Percentiles rank a stretch among this genome's conserved stretches.
These are phyloP conservation scores for Spialia ferax DNA, from an alignment of 2,888 invertebrate species.

Conservation along the genomic window DNA sequence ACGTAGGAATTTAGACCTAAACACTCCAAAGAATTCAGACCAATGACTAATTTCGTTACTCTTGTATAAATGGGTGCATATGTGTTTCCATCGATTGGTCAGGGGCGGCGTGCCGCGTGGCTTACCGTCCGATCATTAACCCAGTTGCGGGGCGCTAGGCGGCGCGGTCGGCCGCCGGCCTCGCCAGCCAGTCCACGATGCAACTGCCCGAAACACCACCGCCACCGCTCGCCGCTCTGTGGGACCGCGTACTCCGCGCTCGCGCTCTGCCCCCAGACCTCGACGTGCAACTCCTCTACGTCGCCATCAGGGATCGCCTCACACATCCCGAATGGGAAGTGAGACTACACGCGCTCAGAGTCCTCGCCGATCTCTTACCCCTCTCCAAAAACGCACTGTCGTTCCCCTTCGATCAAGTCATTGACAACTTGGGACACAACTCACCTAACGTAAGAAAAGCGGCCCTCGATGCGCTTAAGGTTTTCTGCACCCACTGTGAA, in stretches of 20 bases:
- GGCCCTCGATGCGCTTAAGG: constrained; percentile 91
- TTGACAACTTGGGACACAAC: constrained; percentile 92
- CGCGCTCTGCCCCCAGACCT: constrained; percentile 90
- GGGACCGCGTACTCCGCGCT: constrained; percentile 93
- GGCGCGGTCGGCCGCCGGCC: constrained; percentile 74
- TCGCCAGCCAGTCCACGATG: constrained; percentile 62
- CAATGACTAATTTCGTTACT: constrained; percentile 10
- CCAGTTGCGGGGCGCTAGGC: constrained; percentile 81
- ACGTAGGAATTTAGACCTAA: not conserved
- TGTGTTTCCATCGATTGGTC: constrained; percentile 78
- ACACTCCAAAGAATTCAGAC: not conserved
- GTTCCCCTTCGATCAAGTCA: constrained; percentile 90
- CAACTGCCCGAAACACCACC: constrained; percentile 81
- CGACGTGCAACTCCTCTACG: constrained; percentile 89
- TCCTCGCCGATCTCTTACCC: constrained; percentile 92
- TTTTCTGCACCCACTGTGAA: constrained; percentile 90
- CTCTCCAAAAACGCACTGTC: constrained; percentile 90
- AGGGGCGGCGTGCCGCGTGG: constrained; percentile 68
- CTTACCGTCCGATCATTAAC: constrained; percentile 82
- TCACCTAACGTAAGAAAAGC: constrained; percentile 94
- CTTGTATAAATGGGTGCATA: constrained; percentile 32
- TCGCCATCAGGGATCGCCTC: constrained; percentile 90
- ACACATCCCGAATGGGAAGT: constrained; percentile 95
- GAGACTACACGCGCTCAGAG: constrained; percentile 92
- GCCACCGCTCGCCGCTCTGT: constrained; percentile 90